Base-by-base conservation (phyloP, 2,797 vertebrate species). In the Mormyrus proboscirostris region DNA sequence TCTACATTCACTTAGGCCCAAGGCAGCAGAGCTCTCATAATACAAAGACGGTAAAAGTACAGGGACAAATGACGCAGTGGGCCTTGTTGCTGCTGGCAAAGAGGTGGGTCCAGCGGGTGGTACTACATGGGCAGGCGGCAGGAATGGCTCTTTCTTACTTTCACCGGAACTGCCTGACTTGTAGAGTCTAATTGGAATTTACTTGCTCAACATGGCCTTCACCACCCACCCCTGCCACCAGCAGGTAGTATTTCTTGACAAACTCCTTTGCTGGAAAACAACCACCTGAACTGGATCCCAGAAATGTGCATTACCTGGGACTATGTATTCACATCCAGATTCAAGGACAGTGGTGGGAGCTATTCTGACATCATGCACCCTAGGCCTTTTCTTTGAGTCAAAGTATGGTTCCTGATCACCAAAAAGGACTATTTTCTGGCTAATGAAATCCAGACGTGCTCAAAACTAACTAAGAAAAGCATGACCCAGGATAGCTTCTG, bases 401-500 rank as follows among this genome's bases (percentile, higher is more conserved):
- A 88, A 89, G 0, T 51, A 89, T n/a, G 49, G 89, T 91, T 0
- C 79, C 41, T 6, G 4, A 5, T 5, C 51, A 55, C 7, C 88
- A 14, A 51, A 51, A 59, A 59, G 3, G 12, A 59, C 14, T 19
- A 59, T 59, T 4, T 7, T 59, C 16, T 59, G 57, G 57, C 1
- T 59, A 50, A 50, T 50, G 49, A 50, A 50, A 6, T 22, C 84
- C 53, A 90, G 82, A 2, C 6, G 12, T 83, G 41, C 47, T 1
- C 2, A 4, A 5, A 62, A 1, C 4, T 92, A 89, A 0, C 4
- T 4, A 59, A 92, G 53, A 1, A 93, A 92, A 6, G 88, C 89
- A 14, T 91, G 88, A 0, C 90, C 91, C 14, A 93, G 87, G 38
- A 93, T 91, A 19, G 89, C 87, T 1, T 93, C 88, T 0, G 85